Conservation (phyloP, 2,113 vertebrate genomes). For the Coptodon bakossiorum region DNA sequence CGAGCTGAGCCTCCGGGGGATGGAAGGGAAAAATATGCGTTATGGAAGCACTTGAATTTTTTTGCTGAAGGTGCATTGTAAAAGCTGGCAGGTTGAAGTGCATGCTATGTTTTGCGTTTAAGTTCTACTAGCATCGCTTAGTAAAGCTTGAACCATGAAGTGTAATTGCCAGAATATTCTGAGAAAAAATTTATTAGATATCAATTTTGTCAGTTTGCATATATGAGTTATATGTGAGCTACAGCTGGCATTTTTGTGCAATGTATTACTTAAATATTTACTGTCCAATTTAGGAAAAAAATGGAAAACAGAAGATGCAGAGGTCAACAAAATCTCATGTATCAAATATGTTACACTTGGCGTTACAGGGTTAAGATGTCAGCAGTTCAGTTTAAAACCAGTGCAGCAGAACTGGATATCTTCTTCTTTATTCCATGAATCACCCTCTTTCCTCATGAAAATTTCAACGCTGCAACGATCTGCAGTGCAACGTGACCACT, state of each 20-base stretch:
- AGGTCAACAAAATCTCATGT: not conserved
- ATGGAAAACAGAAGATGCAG: not conserved
- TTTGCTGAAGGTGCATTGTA: not conserved
- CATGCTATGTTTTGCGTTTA: not conserved
- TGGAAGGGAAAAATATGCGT: not conserved
- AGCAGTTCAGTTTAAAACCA: not conserved
- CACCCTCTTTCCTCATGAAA: not conserved
- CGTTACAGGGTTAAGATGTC: rapidly evolving
- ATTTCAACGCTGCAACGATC: not conserved
- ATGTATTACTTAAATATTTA: not conserved
- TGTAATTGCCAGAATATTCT: not conserved
- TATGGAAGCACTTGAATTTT: not conserved
- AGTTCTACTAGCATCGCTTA: not conserved
- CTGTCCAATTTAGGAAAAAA: rapidly evolving
- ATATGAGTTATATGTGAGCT: not conserved
- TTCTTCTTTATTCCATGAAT: not conserved
- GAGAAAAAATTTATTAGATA: not conserved
- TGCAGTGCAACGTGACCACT: not conserved
- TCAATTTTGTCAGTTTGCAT: not conserved
- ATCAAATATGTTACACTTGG: not conserved
- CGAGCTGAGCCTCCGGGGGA: not conserved
- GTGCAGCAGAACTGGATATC: not conserved
- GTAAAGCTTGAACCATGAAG: not conserved
- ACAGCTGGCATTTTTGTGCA: not conserved
- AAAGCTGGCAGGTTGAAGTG: not conserved